A percentile compares a stretch with the other conserved stretches of the same genome.
These are phyloP conservation scores for Hirtodrosophila histrioides DNA, from an alignment of 2,888 invertebrate species.

Conservation along the genomic window DNA sequence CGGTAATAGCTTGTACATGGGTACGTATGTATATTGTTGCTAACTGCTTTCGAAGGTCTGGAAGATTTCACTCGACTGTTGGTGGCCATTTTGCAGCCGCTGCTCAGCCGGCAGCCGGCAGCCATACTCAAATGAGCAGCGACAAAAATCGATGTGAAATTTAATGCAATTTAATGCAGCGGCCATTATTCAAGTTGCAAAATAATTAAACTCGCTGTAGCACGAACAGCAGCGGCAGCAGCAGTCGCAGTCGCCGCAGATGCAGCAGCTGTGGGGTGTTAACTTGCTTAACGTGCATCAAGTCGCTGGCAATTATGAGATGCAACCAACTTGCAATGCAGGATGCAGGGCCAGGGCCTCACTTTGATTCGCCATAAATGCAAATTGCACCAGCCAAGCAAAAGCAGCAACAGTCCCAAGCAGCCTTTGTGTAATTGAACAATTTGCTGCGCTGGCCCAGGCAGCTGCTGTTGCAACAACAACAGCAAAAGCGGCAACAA, in stretches of 20 bases:
- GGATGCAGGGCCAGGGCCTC: constrained; percentile 45
- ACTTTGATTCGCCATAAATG: constrained; percentile 77
- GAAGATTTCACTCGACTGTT: constrained; percentile 13
- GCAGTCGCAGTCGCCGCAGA: constrained; percentile 39
- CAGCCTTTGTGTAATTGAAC: constrained; percentile 73
- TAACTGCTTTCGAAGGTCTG: constrained; percentile 2
- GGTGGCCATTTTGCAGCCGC: constrained; percentile 65
- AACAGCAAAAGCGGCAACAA: constrained; percentile 18
- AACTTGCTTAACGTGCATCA: constrained; percentile 77
- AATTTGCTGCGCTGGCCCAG: constrained; percentile 70
- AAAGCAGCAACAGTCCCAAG: constrained; percentile 25
- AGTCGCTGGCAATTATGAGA: constrained; percentile 70
- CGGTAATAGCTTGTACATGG: not conserved
- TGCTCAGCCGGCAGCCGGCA: constrained; percentile 9
- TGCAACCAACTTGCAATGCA: constrained; percentile 32
- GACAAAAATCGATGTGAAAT: constrained; percentile 63
- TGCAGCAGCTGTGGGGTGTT: constrained; percentile 72
- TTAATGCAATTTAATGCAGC: constrained; percentile 68
- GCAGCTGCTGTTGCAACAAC: constrained; percentile 47
- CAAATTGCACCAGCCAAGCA: constrained; percentile 55
- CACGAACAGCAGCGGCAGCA: constrained; percentile 7
- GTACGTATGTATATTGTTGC: constrained; percentile 1
- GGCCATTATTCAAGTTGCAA: constrained; percentile 73
- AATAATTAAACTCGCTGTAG: constrained; percentile 58
- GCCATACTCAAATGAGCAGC: constrained; percentile 50